Conservation (phyloP, 2,888 invertebrate genomes). For the Ectobius pallidus region DNA sequence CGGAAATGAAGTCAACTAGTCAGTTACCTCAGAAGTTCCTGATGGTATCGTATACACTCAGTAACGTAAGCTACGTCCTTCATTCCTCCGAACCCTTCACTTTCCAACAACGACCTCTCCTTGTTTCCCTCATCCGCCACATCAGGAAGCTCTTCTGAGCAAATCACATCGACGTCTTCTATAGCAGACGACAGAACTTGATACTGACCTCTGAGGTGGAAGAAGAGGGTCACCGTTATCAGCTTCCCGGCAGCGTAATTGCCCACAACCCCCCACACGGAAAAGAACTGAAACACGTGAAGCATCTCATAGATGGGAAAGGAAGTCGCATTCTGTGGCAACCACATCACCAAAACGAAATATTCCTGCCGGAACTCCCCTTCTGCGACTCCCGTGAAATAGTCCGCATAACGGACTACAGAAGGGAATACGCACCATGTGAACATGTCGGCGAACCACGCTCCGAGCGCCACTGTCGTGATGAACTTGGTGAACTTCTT, state of each 20-base stretch:
- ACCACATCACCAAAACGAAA: background rate
- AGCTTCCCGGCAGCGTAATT: conserved; percentile 11
- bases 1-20: too few relatives aligned
- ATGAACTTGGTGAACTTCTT: background rate
- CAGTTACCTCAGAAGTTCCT: background rate
- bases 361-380: background rate
- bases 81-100: too few relatives aligned
- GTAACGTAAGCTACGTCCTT: background rate
- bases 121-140: too few relatives aligned
- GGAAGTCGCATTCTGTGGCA: background rate
- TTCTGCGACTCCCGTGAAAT: background rate
- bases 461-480: background rate
- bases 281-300: background rate
- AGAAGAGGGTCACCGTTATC: background rate
- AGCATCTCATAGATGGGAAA: background rate
- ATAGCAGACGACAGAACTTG: background rate
- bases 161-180: background rate
- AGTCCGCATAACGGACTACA: background rate
- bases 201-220: background rate
- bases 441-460: background rate
- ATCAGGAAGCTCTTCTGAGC: too few relatives aligned
- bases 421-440: conserved; percentile 12
- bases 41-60: background rate
- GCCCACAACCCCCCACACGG: background rate
- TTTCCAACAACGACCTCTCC: too few relatives aligned